Percentiles rank a stretch among this genome's conserved stretches.
These are phyloP conservation scores for Brachionus angularis DNA, from an alignment of 1,140 invertebrate genomes.

Conservation along the genomic window DNA sequence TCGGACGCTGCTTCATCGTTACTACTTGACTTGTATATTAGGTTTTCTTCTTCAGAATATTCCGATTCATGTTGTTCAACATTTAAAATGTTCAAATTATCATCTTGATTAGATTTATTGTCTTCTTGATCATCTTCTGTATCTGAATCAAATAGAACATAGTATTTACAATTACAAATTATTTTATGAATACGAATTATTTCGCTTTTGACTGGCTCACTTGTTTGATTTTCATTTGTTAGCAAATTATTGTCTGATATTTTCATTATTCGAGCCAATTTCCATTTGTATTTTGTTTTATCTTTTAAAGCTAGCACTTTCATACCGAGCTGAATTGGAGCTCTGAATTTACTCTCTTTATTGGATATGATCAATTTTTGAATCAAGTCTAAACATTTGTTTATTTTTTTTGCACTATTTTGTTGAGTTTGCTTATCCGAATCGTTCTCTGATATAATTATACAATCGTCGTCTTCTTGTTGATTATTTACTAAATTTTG, in stretches of 20 bases:
- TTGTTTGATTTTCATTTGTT: background rate
- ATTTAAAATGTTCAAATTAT: background rate
- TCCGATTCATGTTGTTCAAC: background rate
- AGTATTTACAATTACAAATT: slow-evolving; percentile 39
- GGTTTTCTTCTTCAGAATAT: background rate
- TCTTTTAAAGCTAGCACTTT: slow-evolving; percentile 25
- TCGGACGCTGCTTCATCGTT: too few relatives aligned
- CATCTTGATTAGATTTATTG: background rate
- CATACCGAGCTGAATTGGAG: slow-evolving; percentile 19
- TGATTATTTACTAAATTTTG: background rate
- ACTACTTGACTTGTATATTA: too few relatives aligned
- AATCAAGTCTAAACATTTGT: slow-evolving; percentile 6
- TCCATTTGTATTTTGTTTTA: slow-evolving; percentile 1
- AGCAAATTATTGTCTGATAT: slow-evolving; percentile 13
- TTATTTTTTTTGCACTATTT: slow-evolving; percentile 2
- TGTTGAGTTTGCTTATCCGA: background rate
- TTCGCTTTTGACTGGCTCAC: background rate
- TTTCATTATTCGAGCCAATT: background rate
- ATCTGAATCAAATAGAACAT: slow-evolving; percentile 27
- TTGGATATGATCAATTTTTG: background rate
- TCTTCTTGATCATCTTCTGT: background rate
- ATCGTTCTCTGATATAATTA: slow-evolving; percentile 14
- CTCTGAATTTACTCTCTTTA: background rate
- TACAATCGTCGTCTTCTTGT: background rate
- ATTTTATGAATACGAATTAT: slow-evolving; percentile 13